Base-by-base conservation (phyloP, 2,888 invertebrate genomes). In the Diaperis boleti region DNA sequence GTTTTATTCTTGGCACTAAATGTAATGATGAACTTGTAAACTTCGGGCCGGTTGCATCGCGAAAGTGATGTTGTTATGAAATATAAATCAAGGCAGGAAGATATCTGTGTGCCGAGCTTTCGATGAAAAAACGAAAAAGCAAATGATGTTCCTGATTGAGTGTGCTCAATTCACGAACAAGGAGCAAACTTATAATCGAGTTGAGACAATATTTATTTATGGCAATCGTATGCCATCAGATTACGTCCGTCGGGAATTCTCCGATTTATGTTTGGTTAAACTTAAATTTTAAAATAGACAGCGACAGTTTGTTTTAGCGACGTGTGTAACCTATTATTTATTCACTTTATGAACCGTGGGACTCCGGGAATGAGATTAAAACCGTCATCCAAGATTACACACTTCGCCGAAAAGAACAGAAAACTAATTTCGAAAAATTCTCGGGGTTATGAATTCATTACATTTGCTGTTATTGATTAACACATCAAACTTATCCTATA, bases 181-280 rank as follows among this genome's bases (percentile, higher is more conserved):
- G 61, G 60, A 55, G 44, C 62, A 67, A 66, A 67, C 65, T 64
- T 66, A 67, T 67, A 69, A 69, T 68, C 65, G 67, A 67, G 67
- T 70, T 67, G 52, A 62, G 52, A 62, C 68, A 70, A 70, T 67
- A 67, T 70, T 67, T 70, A 67, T 70, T 67, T 67, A 67, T 62
- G 67, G 62, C 62, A 66, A 42, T 54, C 56, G 45, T 37, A 33
- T 49, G 18, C 37, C 59, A 59, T 59, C 59, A 47, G 59, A 59
- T 56, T 37, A 56, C 56, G 33, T 56, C 56, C 56, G 56, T 44
- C 11, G 56, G 44, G 45, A 13, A 14, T 44, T 45, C 35, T 11
- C 45, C 44, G 56, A 56, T 56, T 56, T 56, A 56, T 56, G 56
- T 56, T 56, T 56, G 56, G 54, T 54, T 54, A 42, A 54, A 54